These are phyloP conservation scores for Rallus limicola DNA, from an alignment of 2,113 vertebrate species.

Conservation along the genomic window DNA sequence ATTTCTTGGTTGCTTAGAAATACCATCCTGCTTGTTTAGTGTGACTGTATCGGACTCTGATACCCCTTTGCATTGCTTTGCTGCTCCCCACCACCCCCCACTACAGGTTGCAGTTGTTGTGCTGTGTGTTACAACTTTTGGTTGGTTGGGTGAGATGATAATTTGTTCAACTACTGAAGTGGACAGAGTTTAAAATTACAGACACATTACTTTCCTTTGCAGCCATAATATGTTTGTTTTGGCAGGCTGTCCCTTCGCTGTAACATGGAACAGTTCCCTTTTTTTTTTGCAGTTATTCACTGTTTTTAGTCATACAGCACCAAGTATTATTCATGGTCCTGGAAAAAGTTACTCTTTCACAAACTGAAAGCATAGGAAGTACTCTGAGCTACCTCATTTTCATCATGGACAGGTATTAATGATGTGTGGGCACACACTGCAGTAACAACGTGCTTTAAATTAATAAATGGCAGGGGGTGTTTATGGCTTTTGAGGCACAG, in stretches of 20 bases:
- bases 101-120: background rate
- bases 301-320: conserved; percentile 39
- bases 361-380: conserved; percentile 35
- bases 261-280: conserved; percentile 49
- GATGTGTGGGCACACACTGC: background rate
- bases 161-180: conserved; percentile 55
- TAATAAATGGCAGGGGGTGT: fast-evolving
- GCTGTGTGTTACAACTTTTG: background rate
- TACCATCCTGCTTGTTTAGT: background rate
- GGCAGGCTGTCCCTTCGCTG: conserved; percentile 25
- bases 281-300: conserved; percentile 28
- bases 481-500: fast-evolving
- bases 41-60: background rate
- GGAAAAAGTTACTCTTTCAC: conserved; percentile 59
- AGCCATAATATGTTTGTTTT: conserved; percentile 67
- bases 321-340: conserved; percentile 48
- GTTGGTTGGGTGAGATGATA: conserved; percentile 47
- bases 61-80: background rate
- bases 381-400: background rate
- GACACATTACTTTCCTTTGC: conserved; percentile 60
- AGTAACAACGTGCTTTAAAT: background rate
- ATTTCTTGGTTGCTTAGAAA: background rate
- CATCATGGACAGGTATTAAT: background rate
- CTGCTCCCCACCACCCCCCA: background rate
- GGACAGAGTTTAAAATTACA: conserved; percentile 67